Base-by-base conservation (phyloP, 2,113 vertebrate species). In the Ia io region DNA sequence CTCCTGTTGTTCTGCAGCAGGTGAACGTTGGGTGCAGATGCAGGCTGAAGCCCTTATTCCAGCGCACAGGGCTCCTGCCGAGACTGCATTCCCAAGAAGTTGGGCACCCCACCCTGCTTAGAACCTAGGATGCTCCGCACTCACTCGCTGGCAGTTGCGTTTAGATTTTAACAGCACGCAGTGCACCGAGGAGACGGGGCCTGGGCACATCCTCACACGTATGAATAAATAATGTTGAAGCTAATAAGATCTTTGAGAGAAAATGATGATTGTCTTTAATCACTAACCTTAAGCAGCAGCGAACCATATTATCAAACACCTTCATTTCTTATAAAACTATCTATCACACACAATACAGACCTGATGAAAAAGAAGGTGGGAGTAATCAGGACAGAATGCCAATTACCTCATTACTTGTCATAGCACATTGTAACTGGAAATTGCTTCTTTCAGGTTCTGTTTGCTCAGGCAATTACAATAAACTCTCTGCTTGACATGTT, bases 381-480 rank as follows among this genome's bases (percentile, higher is more conserved):
- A 98, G 98, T 98, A 99, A 99, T 98, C 98, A 99, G 98, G 98
- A 99, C 98, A 98, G 99, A 99, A 99, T 99, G 99, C 99, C 99
- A 99, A 99, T 99, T 99, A 99, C 99, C 99, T 99, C 99, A 99
- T 99, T 99, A 99, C 99, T 99, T 99, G 99, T 99, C 99, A 99
- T 98, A 98, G 99, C 99, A 99, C 99, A 99, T 99, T 99, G 99
- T 99, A 99, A 99, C 99, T 99, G 99, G 99, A 99, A 99, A 99
- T 99, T 99, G 99, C 99, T 99, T 99, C 99, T 99, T 99, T 99
- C 99, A 99, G 99, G 99, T 99, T 99, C 99, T 99, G 99, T 99
- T 99, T 99, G 99, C 99, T 99, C 99, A 99, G 99, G 99, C 99
- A 99, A 99, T 99, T 99, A 99, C 99, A 99, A 99, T 99, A 99